These are phyloP conservation scores for Emydura subglobosa DNA, from an alignment of 2,113 vertebrate species.

Conservation along the genomic window DNA sequence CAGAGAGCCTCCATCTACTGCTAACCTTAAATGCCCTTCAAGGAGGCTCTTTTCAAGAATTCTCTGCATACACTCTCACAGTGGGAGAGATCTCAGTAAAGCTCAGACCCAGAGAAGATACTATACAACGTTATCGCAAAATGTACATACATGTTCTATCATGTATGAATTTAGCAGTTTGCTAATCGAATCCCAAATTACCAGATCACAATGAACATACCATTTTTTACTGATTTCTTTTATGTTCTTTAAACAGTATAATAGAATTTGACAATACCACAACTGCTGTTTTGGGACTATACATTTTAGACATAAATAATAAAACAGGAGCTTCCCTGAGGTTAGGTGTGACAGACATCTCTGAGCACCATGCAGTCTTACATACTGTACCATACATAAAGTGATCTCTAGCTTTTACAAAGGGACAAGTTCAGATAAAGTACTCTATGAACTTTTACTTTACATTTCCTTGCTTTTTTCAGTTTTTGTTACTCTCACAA, in stretches of 20 bases:
- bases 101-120: rapidly evolving
- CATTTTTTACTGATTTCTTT: background rate
- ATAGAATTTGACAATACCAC: background rate
- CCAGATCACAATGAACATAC: background rate
- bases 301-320: background rate
- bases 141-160: background rate
- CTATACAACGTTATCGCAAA: background rate
- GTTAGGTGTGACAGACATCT: background rate
- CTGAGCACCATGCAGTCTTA: background rate
- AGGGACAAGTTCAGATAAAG: background rate
- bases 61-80: background rate
- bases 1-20: constrained; percentile 22
- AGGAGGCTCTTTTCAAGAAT: background rate
- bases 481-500: background rate
- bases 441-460: background rate
- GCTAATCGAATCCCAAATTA: background rate
- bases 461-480: background rate
- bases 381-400: background rate
- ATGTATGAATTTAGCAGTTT: background rate
- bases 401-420: background rate
- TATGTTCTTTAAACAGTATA: no score
- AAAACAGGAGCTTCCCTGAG: background rate
- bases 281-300: background rate
- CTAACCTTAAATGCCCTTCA: background rate
- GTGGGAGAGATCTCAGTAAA: background rate